Base-by-base conservation (phyloP, 2,888 invertebrate genomes). In the Cataglyphis rosenhaueri region DNA sequence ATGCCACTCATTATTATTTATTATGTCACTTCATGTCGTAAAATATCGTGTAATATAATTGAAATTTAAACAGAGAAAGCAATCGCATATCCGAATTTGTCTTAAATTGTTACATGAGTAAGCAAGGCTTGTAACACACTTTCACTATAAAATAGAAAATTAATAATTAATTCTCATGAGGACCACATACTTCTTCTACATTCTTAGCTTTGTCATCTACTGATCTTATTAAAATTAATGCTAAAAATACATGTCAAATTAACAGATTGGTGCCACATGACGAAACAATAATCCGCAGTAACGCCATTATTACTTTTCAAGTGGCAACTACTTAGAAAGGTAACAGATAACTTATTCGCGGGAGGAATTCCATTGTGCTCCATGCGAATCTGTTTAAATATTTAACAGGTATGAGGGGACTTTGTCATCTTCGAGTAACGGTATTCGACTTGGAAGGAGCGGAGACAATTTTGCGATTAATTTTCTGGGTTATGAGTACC, bases 381-480 rank as follows among this genome's bases (percentile, higher is more conserved):
- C 88, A 83, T 6, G 84, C 85, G 88, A 84, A 90, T 91, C 90
- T 92, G 88, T 92, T 93, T 93, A 93, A 94, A 94, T 94, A 94
- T 94, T 94, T 92, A 94, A 93, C 93, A 92, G 92, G 83, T 88
- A 84, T 86, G 86, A 74, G 21, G 86, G 86, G 82, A 85, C 86
- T 84, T 88, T 82, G 89, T 91, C 88, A 85, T 87, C 85, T 89
- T 70, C 71, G 70, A 78, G 88, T 92, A 92, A 92, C 92, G 92
- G 92, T 91, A 86, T 81, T 32, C 66, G 41, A 35, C 59, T 25
- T 21, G 75, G 66, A 61, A 71, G 59, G 41, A 59, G 44, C 74
- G 66, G 74, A 86, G 62, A 85, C 55, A 84, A 85, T 89, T 90
- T 85, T 64, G 79, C 81, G 85, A 90, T 88, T 88, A 84, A 87